A percentile compares a stretch with the other conserved stretches of the same genome.
Conservation (phyloP, 2,113 vertebrate species). For the cat (Felis catus) region DNA sequence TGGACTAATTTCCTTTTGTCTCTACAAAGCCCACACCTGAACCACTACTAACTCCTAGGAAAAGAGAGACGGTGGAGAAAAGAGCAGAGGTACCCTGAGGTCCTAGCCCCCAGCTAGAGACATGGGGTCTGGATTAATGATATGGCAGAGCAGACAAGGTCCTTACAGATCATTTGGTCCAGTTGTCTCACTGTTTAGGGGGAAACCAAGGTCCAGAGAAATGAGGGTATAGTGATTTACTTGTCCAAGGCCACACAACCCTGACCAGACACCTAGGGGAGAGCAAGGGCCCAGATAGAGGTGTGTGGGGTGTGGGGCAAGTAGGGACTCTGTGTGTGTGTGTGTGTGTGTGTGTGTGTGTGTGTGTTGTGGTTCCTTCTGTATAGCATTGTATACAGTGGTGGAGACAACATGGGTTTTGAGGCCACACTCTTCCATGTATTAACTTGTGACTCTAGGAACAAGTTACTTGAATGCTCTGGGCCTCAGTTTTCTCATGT, state of each 20-base stretch:
- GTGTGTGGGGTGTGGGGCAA: not conserved
- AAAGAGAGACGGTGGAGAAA: not conserved
- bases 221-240: not conserved
- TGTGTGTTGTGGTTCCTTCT: not conserved
- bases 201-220: slow-evolving; percentile 20
- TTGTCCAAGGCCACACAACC: not conserved
- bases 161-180: not conserved
- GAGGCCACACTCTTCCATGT: not conserved
- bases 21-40: not conserved
- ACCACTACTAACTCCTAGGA: not conserved
- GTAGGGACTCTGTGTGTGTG: not conserved
- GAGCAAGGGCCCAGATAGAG: not conserved
- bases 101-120: not conserved
- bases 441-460: not conserved
- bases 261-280: not conserved
- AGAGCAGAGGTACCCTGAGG: not conserved
- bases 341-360: not conserved
- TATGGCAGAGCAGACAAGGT: not conserved
- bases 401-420: not conserved
- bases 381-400: not conserved
- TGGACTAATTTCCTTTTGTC: not conserved
- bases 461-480: not conserved
- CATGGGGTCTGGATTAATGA: not conserved
- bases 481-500: not conserved
- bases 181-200: not conserved